Conservation (phyloP, 2,888 invertebrate species). For the Acanthosepion lycidas region DNA sequence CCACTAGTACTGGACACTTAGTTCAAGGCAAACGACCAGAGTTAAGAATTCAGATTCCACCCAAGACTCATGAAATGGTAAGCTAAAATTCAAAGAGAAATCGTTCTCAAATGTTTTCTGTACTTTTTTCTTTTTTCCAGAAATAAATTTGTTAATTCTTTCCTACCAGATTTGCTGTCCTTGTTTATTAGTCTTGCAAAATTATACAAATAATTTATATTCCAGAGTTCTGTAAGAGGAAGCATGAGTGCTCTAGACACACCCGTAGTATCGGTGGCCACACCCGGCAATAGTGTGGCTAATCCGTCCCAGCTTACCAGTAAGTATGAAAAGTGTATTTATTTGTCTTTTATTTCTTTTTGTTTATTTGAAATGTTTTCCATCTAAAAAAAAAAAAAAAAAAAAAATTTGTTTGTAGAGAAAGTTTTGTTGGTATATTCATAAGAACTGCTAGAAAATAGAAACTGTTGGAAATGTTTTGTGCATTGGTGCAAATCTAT, state of each 20-base stretch:
- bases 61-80: constrained; percentile 40
- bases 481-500: no score
- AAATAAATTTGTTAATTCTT: no score
- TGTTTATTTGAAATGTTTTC: no score
- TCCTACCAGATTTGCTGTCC: no score
- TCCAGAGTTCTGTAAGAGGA: constrained; percentile 46
- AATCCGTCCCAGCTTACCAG: constrained; percentile 49
- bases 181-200: not conserved
- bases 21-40: constrained; percentile 46
- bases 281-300: constrained; percentile 55
- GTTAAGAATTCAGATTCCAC: constrained; percentile 46
- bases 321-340: not conserved
- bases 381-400: no score
- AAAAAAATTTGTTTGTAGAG: no score
- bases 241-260: constrained; percentile 58
- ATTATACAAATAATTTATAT: not conserved
- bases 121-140: no score
- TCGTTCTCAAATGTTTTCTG: no score
- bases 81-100: not conserved
- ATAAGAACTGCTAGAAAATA: no score
- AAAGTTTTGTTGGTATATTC: no score
- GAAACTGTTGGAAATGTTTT: no score
- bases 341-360: not conserved
- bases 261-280: constrained; percentile 60
- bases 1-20: constrained; percentile 38